Conservation (phyloP, 2,888 invertebrate species). For the Lysandra coridon region DNA sequence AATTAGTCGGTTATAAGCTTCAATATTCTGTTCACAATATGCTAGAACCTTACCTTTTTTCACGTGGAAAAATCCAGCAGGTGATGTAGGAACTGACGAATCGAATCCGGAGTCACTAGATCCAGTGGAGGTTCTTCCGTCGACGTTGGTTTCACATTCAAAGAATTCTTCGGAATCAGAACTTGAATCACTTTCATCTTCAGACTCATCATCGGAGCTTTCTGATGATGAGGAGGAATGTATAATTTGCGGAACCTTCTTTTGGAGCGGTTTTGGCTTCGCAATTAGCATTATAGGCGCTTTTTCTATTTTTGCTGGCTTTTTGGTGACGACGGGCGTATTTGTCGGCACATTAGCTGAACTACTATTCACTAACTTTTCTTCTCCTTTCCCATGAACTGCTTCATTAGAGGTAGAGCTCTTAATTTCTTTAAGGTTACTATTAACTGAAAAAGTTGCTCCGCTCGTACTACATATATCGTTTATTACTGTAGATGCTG, state of each 20-base stretch:
- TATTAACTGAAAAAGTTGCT: neutral
- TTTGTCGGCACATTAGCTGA: slow-evolving; percentile 35
- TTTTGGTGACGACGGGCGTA: slow-evolving; percentile 46
- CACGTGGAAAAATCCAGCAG: slow-evolving; percentile 81
- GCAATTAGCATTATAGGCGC: slow-evolving; percentile 80
- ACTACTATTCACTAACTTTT: neutral
- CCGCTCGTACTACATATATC: neutral
- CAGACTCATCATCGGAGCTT: slow-evolving; percentile 69
- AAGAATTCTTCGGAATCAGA: slow-evolving; percentile 69
- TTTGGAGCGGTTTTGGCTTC: slow-evolving; percentile 82
- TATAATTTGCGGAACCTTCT: slow-evolving; percentile 68
- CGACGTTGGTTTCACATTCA: slow-evolving; percentile 74
- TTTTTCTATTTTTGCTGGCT: slow-evolving; percentile 76
- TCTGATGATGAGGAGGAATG: slow-evolving; percentile 69
- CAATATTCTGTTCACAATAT: neutral
- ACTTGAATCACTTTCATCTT: slow-evolving; percentile 67
- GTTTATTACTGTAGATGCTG: neutral
- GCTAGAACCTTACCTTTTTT: slow-evolving; percentile 74
- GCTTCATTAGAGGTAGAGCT: neutral
- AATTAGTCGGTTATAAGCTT: slow-evolving; percentile 27
- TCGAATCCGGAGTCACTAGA: slow-evolving; percentile 93
- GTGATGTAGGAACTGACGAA: slow-evolving; percentile 84
- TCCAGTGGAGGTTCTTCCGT: slow-evolving; percentile 85
- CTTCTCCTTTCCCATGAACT: slow-evolving; percentile 11
- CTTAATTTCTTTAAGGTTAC: neutral